Evolutionary conservation across 2,797 vertebrate species (phyloP), one percentile per base, ranked within the genome.

Genomic region (Anableps anableps): DNA sequence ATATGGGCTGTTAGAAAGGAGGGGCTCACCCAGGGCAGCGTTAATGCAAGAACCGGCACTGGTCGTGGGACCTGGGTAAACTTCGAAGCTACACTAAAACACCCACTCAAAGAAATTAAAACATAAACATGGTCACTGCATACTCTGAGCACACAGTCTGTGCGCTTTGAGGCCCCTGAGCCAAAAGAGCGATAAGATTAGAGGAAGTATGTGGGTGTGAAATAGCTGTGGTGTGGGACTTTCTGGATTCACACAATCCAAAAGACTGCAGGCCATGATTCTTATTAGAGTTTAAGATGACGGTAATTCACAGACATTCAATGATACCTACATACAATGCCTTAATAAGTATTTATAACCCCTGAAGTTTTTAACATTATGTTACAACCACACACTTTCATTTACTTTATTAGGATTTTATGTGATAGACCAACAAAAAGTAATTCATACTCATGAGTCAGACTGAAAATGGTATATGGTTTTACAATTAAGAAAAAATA

Each of bases 151-250:
- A 62, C 74, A 76, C 53, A 77, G 78, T 74, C 68, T 23, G 64
- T 80, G 60, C 77, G 74, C 84, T 86, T 87, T 83, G 88, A 88
- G 89, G 86, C 88, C 88, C 89, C 87, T 71, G 87, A 91, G 91
- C 88, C 86, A 85, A 85, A 90, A 82, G 88, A 87, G 90, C 83
- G 90, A 94, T 94, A 92, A 94, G 89, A 94, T 92, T 91, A 93
- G 91, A 91, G 94, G 93, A 95, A 94, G 92, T 93, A 88, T 77
- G 94, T 95, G 94, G 94, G 94, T 94, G 94, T 95, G 85, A 94
- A 94, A 94, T 94, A 93, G 90, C 88, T 94, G 92, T 48, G 92
- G 93, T 91, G 79, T 90, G 91, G 92, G 90, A 92, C 90, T 93
- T 93, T 91, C 77, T 92, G 87, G 82, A 93, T 92, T 94, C 90